Percentiles rank a stretch among this genome's conserved stretches.
Evolutionary conservation across 2,888 invertebrate genomes (phyloP).

Genomic region (Tachina fera): DNA sequence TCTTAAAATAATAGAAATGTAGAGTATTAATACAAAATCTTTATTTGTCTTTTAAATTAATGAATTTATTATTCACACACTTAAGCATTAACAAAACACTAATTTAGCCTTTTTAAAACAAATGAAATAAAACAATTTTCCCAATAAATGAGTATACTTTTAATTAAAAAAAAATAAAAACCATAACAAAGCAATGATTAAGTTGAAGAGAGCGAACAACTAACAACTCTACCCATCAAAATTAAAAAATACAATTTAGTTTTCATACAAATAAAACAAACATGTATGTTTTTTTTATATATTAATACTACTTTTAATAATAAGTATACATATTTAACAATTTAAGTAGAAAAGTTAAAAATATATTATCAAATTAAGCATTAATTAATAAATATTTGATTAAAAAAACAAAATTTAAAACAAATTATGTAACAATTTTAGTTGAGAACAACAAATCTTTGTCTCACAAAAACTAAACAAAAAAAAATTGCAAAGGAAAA

Average conservation of each 20-base stretch:
- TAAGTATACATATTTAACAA: conserved; percentile 22
- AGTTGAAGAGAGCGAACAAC: background rate
- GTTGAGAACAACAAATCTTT: conserved; percentile 5
- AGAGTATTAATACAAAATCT: background rate
- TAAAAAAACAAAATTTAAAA: background rate
- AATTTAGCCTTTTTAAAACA: conserved; percentile 37
- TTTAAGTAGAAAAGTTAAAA: conserved; percentile 45
- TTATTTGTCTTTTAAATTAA: conserved; percentile 15
- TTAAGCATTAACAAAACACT: conserved; percentile 29
- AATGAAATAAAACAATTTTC: conserved; percentile 27
- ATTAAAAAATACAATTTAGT: conserved; percentile 62
- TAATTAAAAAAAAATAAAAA: conserved; percentile 22
- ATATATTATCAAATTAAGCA: conserved; percentile 18
- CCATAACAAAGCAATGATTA: background rate
- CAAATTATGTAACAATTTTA: background rate
- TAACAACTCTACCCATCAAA: conserved; percentile 52
- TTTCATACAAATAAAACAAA: conserved; percentile 40
- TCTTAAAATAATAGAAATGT: conserved; percentile 17
- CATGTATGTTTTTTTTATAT: conserved; percentile 50
- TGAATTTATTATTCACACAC: conserved; percentile 12
- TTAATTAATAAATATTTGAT: conserved; percentile 21
- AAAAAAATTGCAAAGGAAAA: background rate
- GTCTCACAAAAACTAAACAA: background rate
- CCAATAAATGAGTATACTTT: conserved; percentile 37
- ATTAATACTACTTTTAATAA: conserved; percentile 59